Conservation (phyloP, 2,113 vertebrate species). For the Xiphophorus maculatus region DNA sequence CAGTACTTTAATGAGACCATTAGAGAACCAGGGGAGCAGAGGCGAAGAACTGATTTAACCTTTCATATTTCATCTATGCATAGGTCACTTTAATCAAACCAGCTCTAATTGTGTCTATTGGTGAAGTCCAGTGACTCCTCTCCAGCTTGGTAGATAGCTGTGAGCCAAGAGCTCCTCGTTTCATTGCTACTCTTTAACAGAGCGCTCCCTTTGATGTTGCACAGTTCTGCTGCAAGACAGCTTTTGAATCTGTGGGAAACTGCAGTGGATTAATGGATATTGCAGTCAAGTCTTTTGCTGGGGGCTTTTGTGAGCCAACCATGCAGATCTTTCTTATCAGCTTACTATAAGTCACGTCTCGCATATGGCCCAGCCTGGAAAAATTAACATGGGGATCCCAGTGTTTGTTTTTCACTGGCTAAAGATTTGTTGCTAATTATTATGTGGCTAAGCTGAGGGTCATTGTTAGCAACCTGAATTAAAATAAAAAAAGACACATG, state of each 20-base stretch:
- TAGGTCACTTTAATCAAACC: slow-evolving; percentile 47
- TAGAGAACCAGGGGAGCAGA: slow-evolving; percentile 1
- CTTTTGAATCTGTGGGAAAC: slow-evolving; percentile 72
- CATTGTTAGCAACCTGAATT: background rate
- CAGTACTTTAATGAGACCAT: slow-evolving; percentile 5
- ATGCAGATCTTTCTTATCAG: slow-evolving; percentile 66
- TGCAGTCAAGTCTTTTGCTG: slow-evolving; percentile 64
- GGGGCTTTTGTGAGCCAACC: slow-evolving; percentile 62
- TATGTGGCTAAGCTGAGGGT: slow-evolving; percentile 1
- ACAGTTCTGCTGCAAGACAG: slow-evolving; percentile 65
- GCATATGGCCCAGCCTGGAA: slow-evolving; percentile 28
- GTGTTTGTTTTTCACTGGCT: slow-evolving; percentile 37
- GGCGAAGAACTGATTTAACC: slow-evolving; percentile 18
- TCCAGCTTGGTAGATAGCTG: slow-evolving; percentile 49
- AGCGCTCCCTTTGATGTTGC: slow-evolving; percentile 68
- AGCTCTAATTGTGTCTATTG: slow-evolving; percentile 51
- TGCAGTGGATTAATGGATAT: slow-evolving; percentile 70
- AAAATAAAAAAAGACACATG: no score
- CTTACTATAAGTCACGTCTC: slow-evolving; percentile 36
- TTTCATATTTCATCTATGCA: slow-evolving; percentile 17
- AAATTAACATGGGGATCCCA: background rate
- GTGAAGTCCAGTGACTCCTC: slow-evolving; percentile 51
- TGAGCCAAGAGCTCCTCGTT: slow-evolving; percentile 56
- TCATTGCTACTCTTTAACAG: slow-evolving; percentile 54
- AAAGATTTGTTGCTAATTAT: slow-evolving; percentile 2